A percentile compares a stretch with the other conserved stretches of the same genome.
Conservation (phyloP, 2,797 vertebrate species). For the Tachyglossus aculeatus region DNA sequence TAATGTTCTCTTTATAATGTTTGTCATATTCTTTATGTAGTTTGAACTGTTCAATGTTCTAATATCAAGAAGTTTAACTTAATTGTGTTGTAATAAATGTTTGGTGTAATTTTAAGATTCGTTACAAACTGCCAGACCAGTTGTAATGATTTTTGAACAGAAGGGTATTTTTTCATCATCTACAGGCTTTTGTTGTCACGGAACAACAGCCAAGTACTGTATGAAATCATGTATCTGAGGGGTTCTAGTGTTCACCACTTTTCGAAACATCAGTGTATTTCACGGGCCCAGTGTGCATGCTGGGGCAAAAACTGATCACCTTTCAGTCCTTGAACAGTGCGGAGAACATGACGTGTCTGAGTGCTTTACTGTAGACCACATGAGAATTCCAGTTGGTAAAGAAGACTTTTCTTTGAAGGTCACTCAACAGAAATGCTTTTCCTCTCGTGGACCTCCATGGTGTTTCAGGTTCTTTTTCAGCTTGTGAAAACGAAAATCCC, state of each 20-base stretch:
- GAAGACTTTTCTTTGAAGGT: constrained; percentile 45
- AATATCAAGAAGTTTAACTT: constrained; percentile 68
- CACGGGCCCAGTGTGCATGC: neutral
- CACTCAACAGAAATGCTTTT: constrained; percentile 52
- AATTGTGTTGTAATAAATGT: constrained; percentile 65
- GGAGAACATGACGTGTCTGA: neutral
- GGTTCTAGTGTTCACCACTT: neutral
- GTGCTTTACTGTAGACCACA: constrained; percentile 40
- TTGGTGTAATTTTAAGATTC: constrained; percentile 56
- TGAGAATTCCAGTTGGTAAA: constrained; percentile 29
- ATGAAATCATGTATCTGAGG: neutral
- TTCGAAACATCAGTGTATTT: neutral
- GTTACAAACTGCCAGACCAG: constrained; percentile 27
- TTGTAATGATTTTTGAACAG: constrained; percentile 17
- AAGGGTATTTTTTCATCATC: constrained; percentile 32
- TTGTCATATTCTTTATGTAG: constrained; percentile 75
- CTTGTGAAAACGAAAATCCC: too few species aligned
- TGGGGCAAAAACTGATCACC: neutral
- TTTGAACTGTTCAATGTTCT: constrained; percentile 72
- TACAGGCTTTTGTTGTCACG: constrained; percentile 27
- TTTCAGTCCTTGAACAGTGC: neutral
- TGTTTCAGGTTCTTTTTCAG: constrained; percentile 8
- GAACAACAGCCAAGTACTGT: constrained; percentile 20
- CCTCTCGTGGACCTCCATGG: constrained; percentile 40
- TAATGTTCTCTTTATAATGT: constrained; percentile 71